Percentiles rank a stretch among this genome's conserved stretches.
These are phyloP conservation scores for Echinops telfairi DNA, from an alignment of 2,113 vertebrate species.

Conservation along the genomic window DNA sequence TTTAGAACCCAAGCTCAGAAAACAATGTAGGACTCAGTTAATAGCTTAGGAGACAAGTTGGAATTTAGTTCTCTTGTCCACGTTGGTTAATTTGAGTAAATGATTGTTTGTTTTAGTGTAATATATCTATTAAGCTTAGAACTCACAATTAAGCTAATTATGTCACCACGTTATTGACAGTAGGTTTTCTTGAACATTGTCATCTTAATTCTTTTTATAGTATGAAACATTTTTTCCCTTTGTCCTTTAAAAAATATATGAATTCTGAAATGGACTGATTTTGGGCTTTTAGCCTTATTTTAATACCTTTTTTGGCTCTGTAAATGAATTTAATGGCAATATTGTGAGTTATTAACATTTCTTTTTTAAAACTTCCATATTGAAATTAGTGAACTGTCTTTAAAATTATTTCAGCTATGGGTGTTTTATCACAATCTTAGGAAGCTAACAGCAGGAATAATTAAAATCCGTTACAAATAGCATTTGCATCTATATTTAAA, in stretches of 20 bases:
- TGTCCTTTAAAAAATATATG: neutral
- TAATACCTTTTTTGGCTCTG: conserved; percentile 24
- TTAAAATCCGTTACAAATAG: conserved; percentile 64
- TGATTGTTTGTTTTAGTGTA: neutral
- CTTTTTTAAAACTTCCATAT: conserved; percentile 58
- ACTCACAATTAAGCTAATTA: neutral
- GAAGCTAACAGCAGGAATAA: conserved; percentile 59
- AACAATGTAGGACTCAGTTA: neutral
- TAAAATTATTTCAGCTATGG: conserved; percentile 57
- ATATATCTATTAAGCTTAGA: neutral
- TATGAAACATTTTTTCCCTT: neutral
- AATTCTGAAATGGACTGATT: conserved; percentile 56
- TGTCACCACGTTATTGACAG: conserved; percentile 4
- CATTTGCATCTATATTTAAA: conserved; percentile 75
- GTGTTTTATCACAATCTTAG: conserved; percentile 40
- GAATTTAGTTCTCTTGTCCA: neutral
- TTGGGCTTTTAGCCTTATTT: conserved; percentile 33
- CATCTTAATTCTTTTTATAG: neutral
- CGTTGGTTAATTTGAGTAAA: neutral
- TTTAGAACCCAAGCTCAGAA: neutral
- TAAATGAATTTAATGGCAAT: conserved; percentile 60
- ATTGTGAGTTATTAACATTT: conserved; percentile 65
- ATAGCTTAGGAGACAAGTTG: neutral
- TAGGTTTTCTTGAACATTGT: conserved; percentile 43
- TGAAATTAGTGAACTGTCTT: conserved; percentile 65